A percentile compares a stretch with the other conserved stretches of the same genome.
These are phyloP conservation scores for Ctenomys sociabilis DNA, from an alignment of 2,113 vertebrate genomes.

Conservation along the genomic window DNA sequence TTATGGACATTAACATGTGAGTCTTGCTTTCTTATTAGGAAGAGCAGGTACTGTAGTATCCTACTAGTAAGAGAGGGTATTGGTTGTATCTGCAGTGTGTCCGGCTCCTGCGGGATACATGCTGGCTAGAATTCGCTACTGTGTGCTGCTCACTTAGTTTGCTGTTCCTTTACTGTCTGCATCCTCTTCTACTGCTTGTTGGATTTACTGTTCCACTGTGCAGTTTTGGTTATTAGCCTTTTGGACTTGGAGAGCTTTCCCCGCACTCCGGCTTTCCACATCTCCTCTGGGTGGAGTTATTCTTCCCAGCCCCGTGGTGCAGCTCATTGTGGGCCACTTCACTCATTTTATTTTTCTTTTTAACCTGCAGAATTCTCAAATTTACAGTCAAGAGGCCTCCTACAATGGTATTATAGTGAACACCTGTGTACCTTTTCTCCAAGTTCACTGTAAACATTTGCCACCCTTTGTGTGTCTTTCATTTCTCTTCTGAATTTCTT, in stretches of 20 bases:
- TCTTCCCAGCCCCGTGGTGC: not conserved
- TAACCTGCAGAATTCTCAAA: constrained; percentile 6
- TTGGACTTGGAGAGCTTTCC: not conserved
- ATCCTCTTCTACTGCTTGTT: not conserved
- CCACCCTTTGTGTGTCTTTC: not conserved
- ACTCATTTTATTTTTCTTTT: not conserved
- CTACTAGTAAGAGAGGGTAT: not conserved
- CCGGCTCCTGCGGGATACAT: rapidly evolving
- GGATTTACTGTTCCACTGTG: not conserved
- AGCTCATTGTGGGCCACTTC: not conserved
- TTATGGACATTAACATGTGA: not conserved
- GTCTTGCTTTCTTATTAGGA: not conserved
- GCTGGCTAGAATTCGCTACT: not conserved
- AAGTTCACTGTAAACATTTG: not conserved
- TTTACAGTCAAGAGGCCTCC: not conserved
- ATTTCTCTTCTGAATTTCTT: not conserved
- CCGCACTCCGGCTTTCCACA: not conserved
- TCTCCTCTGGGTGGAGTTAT: not conserved
- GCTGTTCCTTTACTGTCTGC: not conserved
- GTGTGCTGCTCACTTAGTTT: not conserved
- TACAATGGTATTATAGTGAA: not conserved
- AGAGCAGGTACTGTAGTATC: not conserved
- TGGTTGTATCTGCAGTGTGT: not conserved
- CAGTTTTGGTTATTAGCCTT: not conserved
- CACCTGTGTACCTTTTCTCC: not conserved